Conservation (phyloP, 2,113 vertebrate species). For the Corapipo altera region DNA sequence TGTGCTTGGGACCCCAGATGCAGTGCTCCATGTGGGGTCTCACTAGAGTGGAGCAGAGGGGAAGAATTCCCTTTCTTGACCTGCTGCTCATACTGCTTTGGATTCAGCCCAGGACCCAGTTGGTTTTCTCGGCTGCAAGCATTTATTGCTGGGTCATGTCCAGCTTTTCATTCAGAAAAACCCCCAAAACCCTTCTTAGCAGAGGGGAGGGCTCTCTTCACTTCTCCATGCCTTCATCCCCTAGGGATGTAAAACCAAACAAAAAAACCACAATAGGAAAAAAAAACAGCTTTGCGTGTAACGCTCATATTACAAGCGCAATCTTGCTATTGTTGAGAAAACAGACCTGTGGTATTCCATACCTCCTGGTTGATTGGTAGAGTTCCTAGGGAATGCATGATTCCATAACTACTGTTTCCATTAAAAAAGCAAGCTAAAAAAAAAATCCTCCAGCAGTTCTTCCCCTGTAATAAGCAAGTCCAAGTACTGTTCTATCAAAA, state of each 20-base stretch:
- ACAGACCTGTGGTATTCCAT: neutral
- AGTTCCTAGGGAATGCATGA: neutral
- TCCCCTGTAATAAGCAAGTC: neutral
- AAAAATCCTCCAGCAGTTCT: neutral
- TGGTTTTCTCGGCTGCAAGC: neutral
- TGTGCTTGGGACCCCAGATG: no score
- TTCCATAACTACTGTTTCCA: neutral
- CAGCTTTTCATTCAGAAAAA: neutral
- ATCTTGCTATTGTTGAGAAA: neutral
- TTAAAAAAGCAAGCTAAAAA: neutral
- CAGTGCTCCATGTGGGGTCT: no score
- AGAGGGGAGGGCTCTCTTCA: neutral
- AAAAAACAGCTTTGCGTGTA: neutral
- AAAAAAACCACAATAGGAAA: neutral
- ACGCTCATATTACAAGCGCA: neutral
- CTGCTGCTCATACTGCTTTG: accelerated
- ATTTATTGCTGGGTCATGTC: neutral
- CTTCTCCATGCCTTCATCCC: neutral
- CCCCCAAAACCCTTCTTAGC: neutral
- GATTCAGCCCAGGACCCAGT: neutral
- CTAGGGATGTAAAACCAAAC: neutral
- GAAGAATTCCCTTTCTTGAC: neutral
- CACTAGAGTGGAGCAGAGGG: neutral
- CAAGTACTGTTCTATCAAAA: neutral
- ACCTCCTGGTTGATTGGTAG: neutral